phyloP scores from a whole-genome alignment of 2,797 vertebrate species.

The Thamnophis elegans region DNA sequence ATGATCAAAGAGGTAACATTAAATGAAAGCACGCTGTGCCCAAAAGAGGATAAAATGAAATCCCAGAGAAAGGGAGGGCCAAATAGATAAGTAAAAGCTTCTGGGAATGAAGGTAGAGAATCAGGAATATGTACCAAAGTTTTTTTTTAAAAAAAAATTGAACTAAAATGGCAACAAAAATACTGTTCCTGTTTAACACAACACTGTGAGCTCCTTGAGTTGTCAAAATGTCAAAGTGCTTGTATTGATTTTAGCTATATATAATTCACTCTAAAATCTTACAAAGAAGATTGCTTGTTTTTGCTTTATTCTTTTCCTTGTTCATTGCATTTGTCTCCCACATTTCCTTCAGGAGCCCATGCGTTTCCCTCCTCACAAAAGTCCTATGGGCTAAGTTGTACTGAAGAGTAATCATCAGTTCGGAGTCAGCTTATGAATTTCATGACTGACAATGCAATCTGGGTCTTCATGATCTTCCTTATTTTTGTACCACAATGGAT shows the following conservation, averaged over 20 bases:
- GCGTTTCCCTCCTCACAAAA: background rate
- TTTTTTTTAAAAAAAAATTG: background rate
- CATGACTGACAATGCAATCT: background rate
- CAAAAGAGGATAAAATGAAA: background rate
- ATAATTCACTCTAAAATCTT: background rate
- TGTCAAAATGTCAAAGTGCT: background rate
- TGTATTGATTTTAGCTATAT: background rate
- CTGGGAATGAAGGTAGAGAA: background rate
- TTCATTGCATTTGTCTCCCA: background rate
- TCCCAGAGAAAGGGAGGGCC: background rate
- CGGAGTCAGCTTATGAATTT: background rate
- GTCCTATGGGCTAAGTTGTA: background rate
- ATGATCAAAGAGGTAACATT: background rate
- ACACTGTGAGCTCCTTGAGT: background rate
- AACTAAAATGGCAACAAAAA: background rate
- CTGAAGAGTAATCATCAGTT: background rate
- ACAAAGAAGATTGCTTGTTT: background rate
- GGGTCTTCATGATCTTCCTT: background rate
- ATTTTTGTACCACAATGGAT: background rate
- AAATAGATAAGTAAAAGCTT: background rate
- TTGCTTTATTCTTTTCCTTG: background rate
- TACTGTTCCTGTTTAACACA: background rate
- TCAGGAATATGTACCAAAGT: background rate
- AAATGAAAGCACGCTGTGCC: background rate
- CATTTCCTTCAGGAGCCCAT: background rate